Percentiles rank a stretch among this genome's conserved stretches.
phyloP scores from a whole-genome alignment of 2,113 vertebrate species.

The Psephotus haematonotus region DNA sequence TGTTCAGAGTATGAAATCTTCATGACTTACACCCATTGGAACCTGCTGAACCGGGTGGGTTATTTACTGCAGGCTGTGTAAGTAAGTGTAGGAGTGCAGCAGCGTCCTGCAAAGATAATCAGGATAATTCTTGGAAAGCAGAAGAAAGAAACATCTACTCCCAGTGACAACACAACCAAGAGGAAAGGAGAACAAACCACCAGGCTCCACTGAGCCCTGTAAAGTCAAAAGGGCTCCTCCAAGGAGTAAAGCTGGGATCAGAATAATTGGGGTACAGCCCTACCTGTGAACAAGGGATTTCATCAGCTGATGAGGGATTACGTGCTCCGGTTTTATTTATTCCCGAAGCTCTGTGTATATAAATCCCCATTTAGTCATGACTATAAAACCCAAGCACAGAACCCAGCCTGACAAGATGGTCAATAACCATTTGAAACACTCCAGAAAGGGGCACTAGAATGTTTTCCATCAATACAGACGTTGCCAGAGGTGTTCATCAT shows the following conservation, averaged over 20 bases:
- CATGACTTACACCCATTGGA: fast-evolving
- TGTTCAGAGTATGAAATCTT: background rate
- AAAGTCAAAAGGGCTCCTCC: background rate
- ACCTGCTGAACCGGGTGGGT: background rate
- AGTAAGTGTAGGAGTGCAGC: background rate
- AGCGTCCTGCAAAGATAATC: fast-evolving
- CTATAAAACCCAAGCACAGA: background rate
- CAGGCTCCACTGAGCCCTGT: fast-evolving
- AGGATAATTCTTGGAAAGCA: background rate
- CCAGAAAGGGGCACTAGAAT: background rate
- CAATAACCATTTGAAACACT: background rate
- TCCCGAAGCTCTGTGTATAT: background rate
- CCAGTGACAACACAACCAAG: fast-evolving
- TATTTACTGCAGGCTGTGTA: background rate
- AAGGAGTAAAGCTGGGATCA: background rate
- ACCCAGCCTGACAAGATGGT: background rate
- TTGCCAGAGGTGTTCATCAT: background rate
- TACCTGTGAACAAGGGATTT: fast-evolving
- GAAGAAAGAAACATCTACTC: too few relatives aligned
- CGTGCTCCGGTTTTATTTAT: fast-evolving
- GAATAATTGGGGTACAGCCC: fast-evolving
- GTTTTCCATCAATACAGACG: background rate
- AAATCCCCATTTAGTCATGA: background rate
- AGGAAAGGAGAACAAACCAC: background rate
- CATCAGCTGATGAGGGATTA: background rate